Percentiles rank a stretch among this genome's conserved stretches.
These are phyloP conservation scores for Hemiscyllium ocellatum DNA, from an alignment of 2,113 vertebrate species.

Conservation along the genomic window DNA sequence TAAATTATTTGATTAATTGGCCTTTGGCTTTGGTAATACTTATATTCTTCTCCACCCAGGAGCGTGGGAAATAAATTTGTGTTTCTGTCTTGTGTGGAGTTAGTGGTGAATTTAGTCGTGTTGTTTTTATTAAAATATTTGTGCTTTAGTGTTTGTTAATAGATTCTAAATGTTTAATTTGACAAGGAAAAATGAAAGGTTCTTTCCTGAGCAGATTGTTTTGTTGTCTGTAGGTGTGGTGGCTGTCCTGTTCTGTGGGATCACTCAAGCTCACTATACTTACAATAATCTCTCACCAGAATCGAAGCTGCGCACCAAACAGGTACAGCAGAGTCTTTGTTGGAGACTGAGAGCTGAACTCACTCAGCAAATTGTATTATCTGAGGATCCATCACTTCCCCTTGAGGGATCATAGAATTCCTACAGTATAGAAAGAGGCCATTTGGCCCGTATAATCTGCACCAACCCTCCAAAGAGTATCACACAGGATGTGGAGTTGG, in stretches of 20 bases:
- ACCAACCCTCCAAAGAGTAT: too few relatives aligned
- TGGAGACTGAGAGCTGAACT: background rate
- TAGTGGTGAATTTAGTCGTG: background rate
- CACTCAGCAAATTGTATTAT: background rate
- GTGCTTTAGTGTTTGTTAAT: background rate
- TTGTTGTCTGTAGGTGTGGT: constrained; percentile 73
- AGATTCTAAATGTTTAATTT: background rate
- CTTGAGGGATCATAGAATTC: too few relatives aligned
- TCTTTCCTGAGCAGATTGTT: background rate
- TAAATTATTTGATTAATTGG: too few relatives aligned
- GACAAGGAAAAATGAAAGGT: background rate
- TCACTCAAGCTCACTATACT: constrained; percentile 96
- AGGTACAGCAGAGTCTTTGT: constrained; percentile 61
- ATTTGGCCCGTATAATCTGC: too few relatives aligned
- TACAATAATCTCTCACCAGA: constrained; percentile 94
- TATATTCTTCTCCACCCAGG: too few relatives aligned
- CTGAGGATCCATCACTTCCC: too few relatives aligned
- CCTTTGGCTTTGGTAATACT: too few relatives aligned
- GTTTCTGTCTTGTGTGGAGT: background rate
- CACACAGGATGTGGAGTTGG: too few relatives aligned
- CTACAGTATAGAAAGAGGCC: too few relatives aligned
- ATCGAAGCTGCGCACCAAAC: constrained; percentile 88
- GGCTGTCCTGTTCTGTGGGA: constrained; percentile 92
- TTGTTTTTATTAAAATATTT: background rate
- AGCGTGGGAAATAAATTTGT: background rate